Base-by-base conservation (phyloP, 2,888 invertebrate genomes). In the Coenonympha arcania region DNA sequence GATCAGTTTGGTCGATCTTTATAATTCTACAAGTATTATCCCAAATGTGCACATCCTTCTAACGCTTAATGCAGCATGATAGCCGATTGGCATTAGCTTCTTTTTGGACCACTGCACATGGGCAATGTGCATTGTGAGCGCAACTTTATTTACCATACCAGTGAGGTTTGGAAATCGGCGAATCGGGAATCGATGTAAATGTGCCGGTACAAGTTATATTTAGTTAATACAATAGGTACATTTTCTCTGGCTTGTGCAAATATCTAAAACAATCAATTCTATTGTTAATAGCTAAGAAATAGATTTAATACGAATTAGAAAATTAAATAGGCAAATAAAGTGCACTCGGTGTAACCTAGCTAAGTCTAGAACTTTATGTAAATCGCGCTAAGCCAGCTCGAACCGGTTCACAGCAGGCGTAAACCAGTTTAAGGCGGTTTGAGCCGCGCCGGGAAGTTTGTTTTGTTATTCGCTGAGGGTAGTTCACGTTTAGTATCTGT, bases 21-120 rank as follows among this genome's bases (percentile, higher is more conserved):
- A n/a, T n/a, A n/a, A n/a, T 66, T 66, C 65, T 67, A 67, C 65
- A 62, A 58, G 63, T 64, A 65, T 67, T 62, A 63, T 62, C 61
- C 61, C 54, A 62, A 66, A 65, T 59, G 64, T 52, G 56, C 55
- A 53, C 58, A 64, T 60, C 45, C 54, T 55, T 52, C 50, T 55
- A n/a, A 51, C 52, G 58, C 55, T 64, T 64, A 64, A 65, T 65
- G 63, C 63, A 61, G 59, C 64, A 62, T 61, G 56, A 50, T 57
- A 53, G n/a, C n/a, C n/a, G n/a, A n/a, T n/a, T n/a, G 37, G 56
- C 50, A 54, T 54, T 57, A 50, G 55, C 51, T 48, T 55, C 57
- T 46, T 56, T 57, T 62, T 43, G 64, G 63, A 60, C 61, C 63
- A 63, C 56, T 64, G 64, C 57, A 57, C 58, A 41, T 54, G 47